These are phyloP conservation scores for Channa argus DNA, from an alignment of 2,113 vertebrate species.

Conservation along the genomic window DNA sequence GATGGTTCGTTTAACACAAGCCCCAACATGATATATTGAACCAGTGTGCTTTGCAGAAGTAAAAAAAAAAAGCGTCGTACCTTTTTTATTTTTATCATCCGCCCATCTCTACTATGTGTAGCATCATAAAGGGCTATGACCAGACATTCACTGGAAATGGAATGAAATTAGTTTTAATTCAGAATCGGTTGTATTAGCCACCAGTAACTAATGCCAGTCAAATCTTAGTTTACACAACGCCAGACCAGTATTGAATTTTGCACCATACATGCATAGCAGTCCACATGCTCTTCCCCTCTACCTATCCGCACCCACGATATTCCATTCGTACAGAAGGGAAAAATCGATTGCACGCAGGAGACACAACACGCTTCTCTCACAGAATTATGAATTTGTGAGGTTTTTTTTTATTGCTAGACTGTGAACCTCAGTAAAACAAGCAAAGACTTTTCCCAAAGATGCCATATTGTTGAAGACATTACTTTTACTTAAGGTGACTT, in stretches of 20 bases:
- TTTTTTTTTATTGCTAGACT: constrained; percentile 30
- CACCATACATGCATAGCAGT: not conserved
- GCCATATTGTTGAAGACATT: constrained; percentile 12
- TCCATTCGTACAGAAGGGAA: constrained; percentile 41
- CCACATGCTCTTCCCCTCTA: not conserved
- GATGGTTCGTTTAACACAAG: too few species aligned
- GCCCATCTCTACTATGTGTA: too few species aligned
- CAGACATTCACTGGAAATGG: not conserved
- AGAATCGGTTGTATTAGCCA: not conserved
- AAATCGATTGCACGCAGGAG: constrained; percentile 23
- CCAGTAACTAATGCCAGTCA: constrained; percentile 39
- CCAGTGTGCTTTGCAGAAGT: too few species aligned
- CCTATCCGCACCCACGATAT: not conserved
- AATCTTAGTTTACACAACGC: constrained; percentile 35
- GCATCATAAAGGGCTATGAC: too few species aligned
- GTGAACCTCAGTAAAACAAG: constrained; percentile 26
- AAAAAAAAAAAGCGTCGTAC: too few species aligned
- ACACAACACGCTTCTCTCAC: constrained; percentile 27
- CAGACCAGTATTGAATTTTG: constrained; percentile 48
- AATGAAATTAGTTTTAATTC: not conserved
- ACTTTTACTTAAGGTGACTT: constrained; percentile 8
- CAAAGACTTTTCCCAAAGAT: constrained; percentile 32
- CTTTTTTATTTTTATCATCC: too few species aligned
- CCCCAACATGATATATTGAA: too few species aligned
- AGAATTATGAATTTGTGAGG: constrained; percentile 50